Evolutionary conservation across 2,113 vertebrate genomes (phyloP).

Genomic region (Vidua macroura): DNA sequence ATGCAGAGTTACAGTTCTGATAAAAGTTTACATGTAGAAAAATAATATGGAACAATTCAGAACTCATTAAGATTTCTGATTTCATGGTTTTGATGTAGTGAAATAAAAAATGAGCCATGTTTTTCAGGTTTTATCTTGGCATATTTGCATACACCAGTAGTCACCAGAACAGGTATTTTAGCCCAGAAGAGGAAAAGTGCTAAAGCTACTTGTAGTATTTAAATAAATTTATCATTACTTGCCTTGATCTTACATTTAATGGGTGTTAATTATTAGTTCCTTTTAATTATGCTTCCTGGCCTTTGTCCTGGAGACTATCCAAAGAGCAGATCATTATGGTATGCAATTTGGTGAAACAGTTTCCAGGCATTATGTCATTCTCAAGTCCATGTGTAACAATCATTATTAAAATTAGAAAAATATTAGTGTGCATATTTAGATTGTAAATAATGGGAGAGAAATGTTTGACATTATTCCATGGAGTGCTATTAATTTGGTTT

Average conservation of each 20-base stretch:
- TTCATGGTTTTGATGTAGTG: not conserved
- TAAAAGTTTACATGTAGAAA: not conserved
- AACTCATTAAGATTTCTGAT: conserved; percentile 16
- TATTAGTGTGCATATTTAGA: conserved; percentile 70
- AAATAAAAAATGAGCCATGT: not conserved
- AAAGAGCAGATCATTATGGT: conserved; percentile 74
- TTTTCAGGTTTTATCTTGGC: conserved; percentile 9
- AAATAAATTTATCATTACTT: conserved; percentile 61
- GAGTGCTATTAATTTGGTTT: conserved; percentile 53
- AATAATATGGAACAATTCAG: not conserved
- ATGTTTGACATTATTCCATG: conserved; percentile 19
- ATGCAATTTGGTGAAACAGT: conserved; percentile 76
- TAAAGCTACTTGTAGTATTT: conserved; percentile 47
- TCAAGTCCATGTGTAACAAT: conserved; percentile 64
- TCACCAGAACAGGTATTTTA: conserved; percentile 16
- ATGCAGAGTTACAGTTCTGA: not conserved
- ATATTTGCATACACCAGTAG: conserved; percentile 20
- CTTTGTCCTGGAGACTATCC: conserved; percentile 77
- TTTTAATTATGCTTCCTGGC: conserved; percentile 79
- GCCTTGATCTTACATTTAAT: conserved; percentile 70
- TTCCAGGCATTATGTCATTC: conserved; percentile 75
- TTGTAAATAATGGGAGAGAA: conserved; percentile 57
- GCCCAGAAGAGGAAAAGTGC: not conserved
- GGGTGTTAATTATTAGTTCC: conserved; percentile 78
- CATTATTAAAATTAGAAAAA: conserved; percentile 75